These are phyloP conservation scores for Limnephilus lunatus DNA, from an alignment of 2,888 invertebrate genomes.

Conservation along the genomic window DNA sequence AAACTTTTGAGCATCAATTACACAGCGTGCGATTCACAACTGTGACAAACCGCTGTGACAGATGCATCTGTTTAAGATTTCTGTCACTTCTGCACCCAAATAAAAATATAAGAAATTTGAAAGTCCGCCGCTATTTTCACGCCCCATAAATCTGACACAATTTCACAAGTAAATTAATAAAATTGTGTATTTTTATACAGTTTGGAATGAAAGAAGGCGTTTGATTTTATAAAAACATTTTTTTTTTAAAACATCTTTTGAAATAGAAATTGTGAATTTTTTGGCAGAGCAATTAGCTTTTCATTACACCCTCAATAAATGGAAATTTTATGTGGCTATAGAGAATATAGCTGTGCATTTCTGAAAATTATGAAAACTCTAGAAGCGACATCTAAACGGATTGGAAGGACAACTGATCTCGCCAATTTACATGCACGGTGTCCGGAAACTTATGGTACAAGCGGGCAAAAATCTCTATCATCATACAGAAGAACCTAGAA, in stretches of 20 bases:
- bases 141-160: constrained; percentile 8
- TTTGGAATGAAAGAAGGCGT: not conserved
- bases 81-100: constrained; percentile 43
- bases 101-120: not conserved
- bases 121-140: constrained; percentile 49
- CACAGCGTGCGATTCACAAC: constrained; percentile 15
- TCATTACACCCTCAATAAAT: not conserved
- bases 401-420: too few relatives aligned
- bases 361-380: not conserved
- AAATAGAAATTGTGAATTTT: not conserved
- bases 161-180: not conserved
- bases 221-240: not conserved
- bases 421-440: too few relatives aligned
- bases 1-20: constrained; percentile 51
- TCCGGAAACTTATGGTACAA: too few relatives aligned
- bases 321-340: not conserved
- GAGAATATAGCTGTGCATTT: not conserved
- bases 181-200: not conserved
- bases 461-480: too few relatives aligned
- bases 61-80: constrained; percentile 52
- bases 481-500: too few relatives aligned
- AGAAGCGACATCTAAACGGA: too few relatives aligned
- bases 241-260: not conserved
- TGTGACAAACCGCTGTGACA: constrained; percentile 51
- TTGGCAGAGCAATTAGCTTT: not conserved